Percentiles rank a stretch among this genome's conserved stretches.
These are phyloP conservation scores for Agrypnus murinus DNA, from an alignment of 2,888 invertebrate genomes.

Conservation along the genomic window DNA sequence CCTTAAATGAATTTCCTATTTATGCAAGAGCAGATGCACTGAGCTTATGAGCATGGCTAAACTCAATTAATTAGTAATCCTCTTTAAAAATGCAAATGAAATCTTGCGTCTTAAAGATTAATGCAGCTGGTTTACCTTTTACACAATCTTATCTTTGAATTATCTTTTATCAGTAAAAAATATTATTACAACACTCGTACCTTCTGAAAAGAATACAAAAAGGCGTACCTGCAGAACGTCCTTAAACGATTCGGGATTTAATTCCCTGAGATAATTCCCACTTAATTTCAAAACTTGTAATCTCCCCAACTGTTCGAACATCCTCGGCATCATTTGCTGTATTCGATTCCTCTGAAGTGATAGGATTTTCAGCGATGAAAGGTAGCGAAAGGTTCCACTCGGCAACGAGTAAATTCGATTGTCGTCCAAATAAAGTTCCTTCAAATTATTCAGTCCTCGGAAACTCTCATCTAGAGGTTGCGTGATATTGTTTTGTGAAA, in stretches of 20 bases:
- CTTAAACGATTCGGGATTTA: constrained; percentile 85
- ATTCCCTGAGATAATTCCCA: constrained; percentile 80
- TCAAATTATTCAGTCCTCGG: constrained; percentile 81
- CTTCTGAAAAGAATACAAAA: constrained; percentile 4
- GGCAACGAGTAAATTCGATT: constrained; percentile 86
- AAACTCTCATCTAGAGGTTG: constrained; percentile 84
- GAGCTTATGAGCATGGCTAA: too few species aligned
- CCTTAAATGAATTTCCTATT: too few species aligned
- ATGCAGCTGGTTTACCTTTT: too few species aligned
- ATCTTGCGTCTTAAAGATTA: too few species aligned
- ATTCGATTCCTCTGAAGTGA: constrained; percentile 82
- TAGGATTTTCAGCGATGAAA: constrained; percentile 79
- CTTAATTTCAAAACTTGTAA: constrained; percentile 81
- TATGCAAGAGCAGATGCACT: too few species aligned
- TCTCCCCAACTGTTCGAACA: constrained; percentile 81
- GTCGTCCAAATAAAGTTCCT: constrained; percentile 82
- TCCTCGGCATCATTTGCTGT: constrained; percentile 78
- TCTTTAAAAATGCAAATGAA: too few species aligned
- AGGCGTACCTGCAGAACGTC: constrained; percentile 75
- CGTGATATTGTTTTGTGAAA: constrained; percentile 85
- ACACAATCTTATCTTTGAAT: too few species aligned
- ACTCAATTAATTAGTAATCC: too few species aligned
- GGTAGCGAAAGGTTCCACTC: constrained; percentile 83
- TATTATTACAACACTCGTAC: too few species aligned
- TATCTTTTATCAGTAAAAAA: too few species aligned